Percentiles rank a stretch among this genome's conserved stretches.
Evolutionary conservation across 2,797 vertebrate genomes (phyloP).

Genomic region (Myotis daubentonii): DNA sequence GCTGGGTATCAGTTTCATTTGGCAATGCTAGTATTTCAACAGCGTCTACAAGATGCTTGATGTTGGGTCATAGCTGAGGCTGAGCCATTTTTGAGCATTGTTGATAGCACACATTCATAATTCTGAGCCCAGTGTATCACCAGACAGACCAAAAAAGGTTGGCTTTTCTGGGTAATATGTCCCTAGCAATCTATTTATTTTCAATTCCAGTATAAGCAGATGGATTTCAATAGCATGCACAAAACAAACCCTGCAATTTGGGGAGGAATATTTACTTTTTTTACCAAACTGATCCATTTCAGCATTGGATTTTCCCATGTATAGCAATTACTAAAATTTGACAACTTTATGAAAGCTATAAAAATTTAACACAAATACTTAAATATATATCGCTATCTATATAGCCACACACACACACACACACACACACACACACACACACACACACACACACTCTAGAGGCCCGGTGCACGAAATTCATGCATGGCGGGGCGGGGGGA

Average conservation of each 20-base stretch:
- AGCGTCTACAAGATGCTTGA: conserved; percentile 35
- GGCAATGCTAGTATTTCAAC: conserved; percentile 59
- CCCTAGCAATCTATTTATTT: conserved; percentile 33
- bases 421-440: too few relatives aligned
- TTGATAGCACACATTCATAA: not conserved
- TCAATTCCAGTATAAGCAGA: conserved; percentile 15
- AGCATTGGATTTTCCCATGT: not conserved
- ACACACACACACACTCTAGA: too few relatives aligned
- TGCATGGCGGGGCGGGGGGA: too few relatives aligned
- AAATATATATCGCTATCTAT: not conserved
- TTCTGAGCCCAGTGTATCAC: not conserved
- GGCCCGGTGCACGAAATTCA: too few relatives aligned
- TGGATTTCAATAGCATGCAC: conserved; percentile 18
- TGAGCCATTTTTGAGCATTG: conserved; percentile 57
- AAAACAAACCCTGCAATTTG: conserved; percentile 25
- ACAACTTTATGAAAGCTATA: not conserved
- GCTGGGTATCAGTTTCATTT: conserved; percentile 50
- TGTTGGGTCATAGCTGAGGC: conserved; percentile 48
- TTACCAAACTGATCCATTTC: not conserved
- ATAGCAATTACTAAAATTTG: not conserved
- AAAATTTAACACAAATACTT: not conserved
- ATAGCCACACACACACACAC: too few relatives aligned
- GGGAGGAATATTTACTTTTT: conserved; percentile 30
- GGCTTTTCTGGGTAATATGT: not conserved
- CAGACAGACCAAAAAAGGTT: not conserved